These are phyloP conservation scores for Eupithecia pulchellata DNA, from an alignment of 2,888 invertebrate species.

Conservation along the genomic window DNA sequence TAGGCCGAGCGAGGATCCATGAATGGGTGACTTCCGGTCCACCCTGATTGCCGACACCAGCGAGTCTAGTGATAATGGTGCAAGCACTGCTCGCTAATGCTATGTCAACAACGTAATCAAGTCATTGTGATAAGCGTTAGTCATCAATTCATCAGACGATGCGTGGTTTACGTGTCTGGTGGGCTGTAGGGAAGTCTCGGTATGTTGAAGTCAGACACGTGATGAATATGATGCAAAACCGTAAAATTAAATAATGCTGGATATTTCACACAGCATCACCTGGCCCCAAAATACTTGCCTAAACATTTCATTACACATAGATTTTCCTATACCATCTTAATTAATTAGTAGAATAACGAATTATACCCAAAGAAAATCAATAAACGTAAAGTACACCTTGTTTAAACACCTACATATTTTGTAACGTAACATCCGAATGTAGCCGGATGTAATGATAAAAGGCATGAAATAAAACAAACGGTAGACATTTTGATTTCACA, in stretches of 20 bases:
- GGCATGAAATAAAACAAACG: not conserved
- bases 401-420: no score
- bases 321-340: no score
- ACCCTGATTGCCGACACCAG: conserved; percentile 47
- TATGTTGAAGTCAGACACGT: not conserved
- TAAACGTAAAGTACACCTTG: no score
- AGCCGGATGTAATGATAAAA: not conserved
- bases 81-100: conserved; percentile 3
- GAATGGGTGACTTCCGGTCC: conserved; percentile 67
- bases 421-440: no score
- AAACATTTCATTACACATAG: not conserved
- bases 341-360: no score
- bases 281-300: not conserved
- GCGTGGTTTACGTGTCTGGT: not conserved
- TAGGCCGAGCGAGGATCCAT: conserved; percentile 43
- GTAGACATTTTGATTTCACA: not conserved
- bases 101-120: conserved; percentile 42
- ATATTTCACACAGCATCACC: not conserved
- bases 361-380: no score
- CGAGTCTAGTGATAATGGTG: conserved; percentile 13
- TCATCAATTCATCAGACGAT: conserved; percentile 5
- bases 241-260: not conserved
- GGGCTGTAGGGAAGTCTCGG: not conserved
- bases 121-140: conserved; percentile 28
- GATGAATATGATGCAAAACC: not conserved